Conservation (phyloP, 2,888 invertebrate species). For the Meiosimyza decipiens region DNA sequence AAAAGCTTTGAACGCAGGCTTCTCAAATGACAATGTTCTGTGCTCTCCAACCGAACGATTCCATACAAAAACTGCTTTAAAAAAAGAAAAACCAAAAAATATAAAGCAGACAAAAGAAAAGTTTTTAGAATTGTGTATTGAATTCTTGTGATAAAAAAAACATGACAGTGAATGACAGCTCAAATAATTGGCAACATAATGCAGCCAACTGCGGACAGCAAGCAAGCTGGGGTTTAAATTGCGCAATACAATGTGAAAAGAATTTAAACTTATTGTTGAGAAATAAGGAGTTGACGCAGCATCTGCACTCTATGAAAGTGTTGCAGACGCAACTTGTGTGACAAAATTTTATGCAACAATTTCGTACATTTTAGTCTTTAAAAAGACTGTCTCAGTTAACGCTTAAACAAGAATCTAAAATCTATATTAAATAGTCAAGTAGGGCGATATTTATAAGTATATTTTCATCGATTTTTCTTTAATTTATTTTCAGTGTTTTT, state of each 20-base stretch:
- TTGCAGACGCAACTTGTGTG: no score
- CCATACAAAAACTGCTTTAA: neutral
- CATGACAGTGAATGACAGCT: conserved; percentile 7
- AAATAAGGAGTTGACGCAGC: neutral
- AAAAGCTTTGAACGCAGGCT: neutral
- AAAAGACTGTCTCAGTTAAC: no score
- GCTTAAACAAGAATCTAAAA: no score
- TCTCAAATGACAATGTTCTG: neutral
- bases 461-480: no score
- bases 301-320: no score
- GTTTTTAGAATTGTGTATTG: neutral
- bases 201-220: conserved; percentile 5
- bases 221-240: neutral
- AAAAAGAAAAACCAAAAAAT: neutral
- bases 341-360: no score
- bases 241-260: neutral
- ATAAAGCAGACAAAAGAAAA: neutral
- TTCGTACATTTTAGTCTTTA: no score
- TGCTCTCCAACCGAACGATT: neutral
- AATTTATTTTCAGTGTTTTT: no score
- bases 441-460: no score
- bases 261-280: neutral
- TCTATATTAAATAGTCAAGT: no score
- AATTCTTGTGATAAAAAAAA: conserved; percentile 14
- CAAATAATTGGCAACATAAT: conserved; percentile 24